Base-by-base conservation (phyloP, 1,140 invertebrate species). In the Nephila pilipes region DNA sequence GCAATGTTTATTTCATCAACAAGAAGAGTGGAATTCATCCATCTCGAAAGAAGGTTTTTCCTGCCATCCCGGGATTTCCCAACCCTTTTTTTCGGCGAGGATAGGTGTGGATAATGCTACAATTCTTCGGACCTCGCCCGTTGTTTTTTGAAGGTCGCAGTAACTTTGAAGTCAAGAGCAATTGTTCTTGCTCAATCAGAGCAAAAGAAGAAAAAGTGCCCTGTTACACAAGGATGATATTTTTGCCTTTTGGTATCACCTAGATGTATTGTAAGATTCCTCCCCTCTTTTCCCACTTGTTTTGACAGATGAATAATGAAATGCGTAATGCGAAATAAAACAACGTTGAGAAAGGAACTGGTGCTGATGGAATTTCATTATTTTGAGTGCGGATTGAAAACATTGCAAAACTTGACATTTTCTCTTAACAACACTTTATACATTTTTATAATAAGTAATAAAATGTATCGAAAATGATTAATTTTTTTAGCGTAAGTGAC, bases 21-120 rank as follows among this genome's bases (percentile, higher is more conserved):
- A 60, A 6, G 16, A 75, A 75, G 32, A 14, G 32, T 32, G 69
- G 0, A 75, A 32, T 29, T 14, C 69, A 75, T 75, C 29, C 29
- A 75, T 75, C 14, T 75, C 58, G 16, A 6, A 36, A 12, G 32
- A 32, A 18, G 69, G 69, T 75, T 75, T 75, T 75, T 75, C 69
- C 69, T 18, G 18, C 18, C 69, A 25, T 65, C 29, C 29, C 20
- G 69, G 69, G 69, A 75, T 32, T 75, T 36, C 69, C 69, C 29
- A 32, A 20, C 29, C 29, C 69, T 32, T 32, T 69, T 75, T 75
- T 58, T 58, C 5, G 14, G 69, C 2, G 32, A 75, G 25, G 63
- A 29, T 75, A 75, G 69, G 69, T 75, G 69, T 36, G 29, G 69
- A 16, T 18, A 75, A 36, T 75, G 69, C 5, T 75, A 75, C 69